These are phyloP conservation scores for Recurvirostra avosetta DNA, from an alignment of 2,113 vertebrate species.

Conservation along the genomic window DNA sequence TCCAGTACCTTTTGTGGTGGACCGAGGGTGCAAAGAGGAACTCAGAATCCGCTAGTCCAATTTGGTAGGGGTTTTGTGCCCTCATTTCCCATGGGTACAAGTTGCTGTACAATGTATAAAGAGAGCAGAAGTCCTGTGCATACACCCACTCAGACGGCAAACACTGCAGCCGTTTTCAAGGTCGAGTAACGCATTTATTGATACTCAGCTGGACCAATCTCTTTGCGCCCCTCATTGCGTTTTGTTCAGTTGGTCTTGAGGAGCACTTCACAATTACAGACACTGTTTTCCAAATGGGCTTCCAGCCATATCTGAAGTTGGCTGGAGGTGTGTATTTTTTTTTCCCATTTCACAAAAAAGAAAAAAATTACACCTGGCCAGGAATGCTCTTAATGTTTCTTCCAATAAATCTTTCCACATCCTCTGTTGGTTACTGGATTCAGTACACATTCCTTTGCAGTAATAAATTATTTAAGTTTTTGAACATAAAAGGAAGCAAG, in stretches of 20 bases:
- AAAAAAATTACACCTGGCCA: conserved; percentile 53
- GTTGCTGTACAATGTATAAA: background rate
- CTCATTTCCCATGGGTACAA: background rate
- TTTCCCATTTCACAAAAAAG: background rate
- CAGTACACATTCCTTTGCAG: conserved; percentile 28
- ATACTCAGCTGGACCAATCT: background rate
- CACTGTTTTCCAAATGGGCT: conserved; percentile 12
- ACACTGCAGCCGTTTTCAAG: background rate
- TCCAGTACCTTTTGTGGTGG: background rate
- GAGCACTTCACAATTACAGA: background rate
- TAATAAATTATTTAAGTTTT: conserved; percentile 55
- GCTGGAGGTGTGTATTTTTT: background rate
- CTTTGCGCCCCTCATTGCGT: background rate
- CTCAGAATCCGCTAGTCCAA: background rate
- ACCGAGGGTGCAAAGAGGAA: background rate
- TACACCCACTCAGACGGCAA: background rate
- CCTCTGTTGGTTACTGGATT: conserved; percentile 57
- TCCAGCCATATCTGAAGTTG: conserved; percentile 41
- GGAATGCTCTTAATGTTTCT: conserved; percentile 52
- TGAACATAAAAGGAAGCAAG: conserved; percentile 54
- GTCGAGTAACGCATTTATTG: background rate
- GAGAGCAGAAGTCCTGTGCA: rapidly evolving
- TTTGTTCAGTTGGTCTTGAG: background rate
- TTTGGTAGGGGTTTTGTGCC: background rate
- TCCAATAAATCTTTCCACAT: conserved; percentile 61